These are phyloP conservation scores for Ellobius talpinus DNA, from an alignment of 2,113 vertebrate species.

Conservation along the genomic window DNA sequence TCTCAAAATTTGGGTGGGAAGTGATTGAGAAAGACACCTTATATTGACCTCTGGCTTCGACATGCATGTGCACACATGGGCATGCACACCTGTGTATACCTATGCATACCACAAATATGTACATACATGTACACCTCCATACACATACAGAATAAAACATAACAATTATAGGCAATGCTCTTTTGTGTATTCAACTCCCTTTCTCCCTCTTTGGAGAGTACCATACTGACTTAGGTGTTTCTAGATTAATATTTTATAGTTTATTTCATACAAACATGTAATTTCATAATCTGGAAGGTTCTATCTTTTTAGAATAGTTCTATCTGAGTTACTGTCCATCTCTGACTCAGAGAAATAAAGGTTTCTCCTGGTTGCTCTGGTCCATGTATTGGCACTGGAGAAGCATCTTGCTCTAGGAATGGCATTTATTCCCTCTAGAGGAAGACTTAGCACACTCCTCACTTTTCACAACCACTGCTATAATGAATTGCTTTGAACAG, in stretches of 20 bases:
- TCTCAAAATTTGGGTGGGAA: not conserved
- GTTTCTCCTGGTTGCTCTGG: slow-evolving; percentile 32
- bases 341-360: slow-evolving; percentile 54
- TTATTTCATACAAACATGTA: slow-evolving; percentile 8
- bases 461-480: not conserved
- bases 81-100: not conserved
- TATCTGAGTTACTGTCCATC: not conserved
- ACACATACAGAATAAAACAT: not conserved
- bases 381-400: slow-evolving; percentile 26
- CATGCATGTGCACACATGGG: not conserved
- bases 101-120: not conserved
- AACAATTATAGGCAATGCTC: not conserved
- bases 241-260: not conserved
- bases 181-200: not conserved
- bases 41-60: no score
- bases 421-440: slow-evolving; percentile 9
- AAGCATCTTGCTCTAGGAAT: slow-evolving; percentile 53
- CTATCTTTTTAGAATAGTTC: not conserved
- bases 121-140: not conserved
- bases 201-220: slow-evolving; percentile 23
- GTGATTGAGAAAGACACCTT: not conserved
- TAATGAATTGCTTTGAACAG: slow-evolving; percentile 10
- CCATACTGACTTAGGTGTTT: slow-evolving; percentile 6
- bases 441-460: slow-evolving; percentile 39
- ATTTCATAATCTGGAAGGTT: not conserved